Percentiles rank a stretch among this genome's conserved stretches.
These are phyloP conservation scores for Ricordea florida DNA, from an alignment of 92 coral and sea anemone genomes.

Conservation along the genomic window DNA sequence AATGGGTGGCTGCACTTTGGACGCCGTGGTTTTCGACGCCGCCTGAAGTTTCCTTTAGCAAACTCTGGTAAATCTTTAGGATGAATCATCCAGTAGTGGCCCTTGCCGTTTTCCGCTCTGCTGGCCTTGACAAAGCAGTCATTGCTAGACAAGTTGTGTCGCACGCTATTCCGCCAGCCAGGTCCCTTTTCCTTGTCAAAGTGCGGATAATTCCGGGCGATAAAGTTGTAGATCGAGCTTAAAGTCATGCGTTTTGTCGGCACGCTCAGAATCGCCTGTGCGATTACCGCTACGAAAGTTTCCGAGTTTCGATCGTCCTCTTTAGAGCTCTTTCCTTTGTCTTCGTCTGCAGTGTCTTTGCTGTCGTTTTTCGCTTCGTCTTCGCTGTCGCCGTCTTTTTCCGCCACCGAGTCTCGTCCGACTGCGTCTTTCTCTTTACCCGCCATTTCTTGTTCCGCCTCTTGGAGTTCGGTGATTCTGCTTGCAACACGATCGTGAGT, in stretches of 20 bases:
- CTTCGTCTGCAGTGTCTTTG: slow-evolving; percentile 37
- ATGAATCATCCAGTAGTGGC: slow-evolving; percentile 99
- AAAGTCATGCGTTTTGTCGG: slow-evolving; percentile 98
- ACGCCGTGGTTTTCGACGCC: slow-evolving; percentile 93
- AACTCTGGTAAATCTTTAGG: slow-evolving; percentile 98
- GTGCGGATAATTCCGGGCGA: slow-evolving; percentile 91
- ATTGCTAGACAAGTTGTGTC: slow-evolving; percentile 97
- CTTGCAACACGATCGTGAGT: not conserved
- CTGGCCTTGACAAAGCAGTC: slow-evolving; percentile 99
- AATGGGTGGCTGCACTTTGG: slow-evolving; percentile 90
- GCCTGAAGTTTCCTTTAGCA: slow-evolving; percentile 93
- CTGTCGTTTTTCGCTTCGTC: slow-evolving; percentile 20
- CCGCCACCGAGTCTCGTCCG: slow-evolving; percentile 6
- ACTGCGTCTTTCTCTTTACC: slow-evolving; percentile 31
- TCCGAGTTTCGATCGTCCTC: slow-evolving; percentile 90
- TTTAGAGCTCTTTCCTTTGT: slow-evolving; percentile 53
- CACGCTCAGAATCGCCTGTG: slow-evolving; percentile 92
- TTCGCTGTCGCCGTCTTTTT: slow-evolving; percentile 4
- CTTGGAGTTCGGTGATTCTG: slow-evolving; percentile 16
- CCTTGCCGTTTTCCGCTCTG: slow-evolving; percentile 98
- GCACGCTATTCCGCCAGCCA: slow-evolving; percentile 98
- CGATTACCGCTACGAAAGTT: slow-evolving; percentile 97
- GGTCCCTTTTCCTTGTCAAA: slow-evolving; percentile 98
- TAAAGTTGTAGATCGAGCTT: slow-evolving; percentile 95
- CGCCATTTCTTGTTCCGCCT: slow-evolving; percentile 3